phyloP scores from a whole-genome alignment of 2,888 invertebrate species.

The Notocelia uddmanniana region DNA sequence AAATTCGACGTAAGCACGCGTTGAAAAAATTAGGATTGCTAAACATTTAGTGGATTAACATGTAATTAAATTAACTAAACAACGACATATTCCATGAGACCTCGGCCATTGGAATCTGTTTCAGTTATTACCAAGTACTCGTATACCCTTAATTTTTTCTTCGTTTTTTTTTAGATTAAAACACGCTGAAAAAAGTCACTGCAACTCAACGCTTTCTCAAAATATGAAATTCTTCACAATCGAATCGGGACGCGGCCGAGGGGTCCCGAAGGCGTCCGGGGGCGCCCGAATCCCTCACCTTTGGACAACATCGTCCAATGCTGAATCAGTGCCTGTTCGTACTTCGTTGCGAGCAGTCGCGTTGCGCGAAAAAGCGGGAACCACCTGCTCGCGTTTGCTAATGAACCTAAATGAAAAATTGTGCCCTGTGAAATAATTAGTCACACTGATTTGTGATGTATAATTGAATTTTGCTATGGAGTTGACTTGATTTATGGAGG shows the following conservation, averaged over 20 bases:
- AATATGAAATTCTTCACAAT: slow-evolving; percentile 79
- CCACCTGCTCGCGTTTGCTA: slow-evolving; percentile 60
- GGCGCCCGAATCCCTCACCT: slow-evolving; percentile 79
- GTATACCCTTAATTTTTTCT: too few species aligned
- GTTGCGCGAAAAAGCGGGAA: slow-evolving; percentile 41
- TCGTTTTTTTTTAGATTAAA: too few species aligned
- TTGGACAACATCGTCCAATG: slow-evolving; percentile 80
- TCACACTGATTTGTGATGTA: slow-evolving; percentile 36
- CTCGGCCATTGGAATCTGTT: too few species aligned
- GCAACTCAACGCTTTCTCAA: slow-evolving; percentile 53
- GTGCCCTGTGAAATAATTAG: slow-evolving; percentile 66
- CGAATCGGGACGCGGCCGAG: slow-evolving; percentile 78
- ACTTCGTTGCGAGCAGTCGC: slow-evolving; percentile 65
- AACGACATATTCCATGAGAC: too few species aligned
- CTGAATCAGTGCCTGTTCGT: slow-evolving; percentile 79
- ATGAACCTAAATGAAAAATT: slow-evolving; percentile 66
- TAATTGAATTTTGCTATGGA: slow-evolving; percentile 34
- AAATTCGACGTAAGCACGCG: too few species aligned
- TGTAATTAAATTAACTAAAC: too few species aligned
- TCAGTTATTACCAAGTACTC: too few species aligned
- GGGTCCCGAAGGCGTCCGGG: slow-evolving; percentile 71
- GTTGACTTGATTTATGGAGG: slow-evolving; percentile 25
- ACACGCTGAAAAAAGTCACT: not conserved
- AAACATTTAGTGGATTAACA: too few species aligned
- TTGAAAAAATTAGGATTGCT: too few species aligned